Base-by-base conservation (phyloP, 2,888 invertebrate genomes). In the Caenorhabditis zanzibari region DNA sequence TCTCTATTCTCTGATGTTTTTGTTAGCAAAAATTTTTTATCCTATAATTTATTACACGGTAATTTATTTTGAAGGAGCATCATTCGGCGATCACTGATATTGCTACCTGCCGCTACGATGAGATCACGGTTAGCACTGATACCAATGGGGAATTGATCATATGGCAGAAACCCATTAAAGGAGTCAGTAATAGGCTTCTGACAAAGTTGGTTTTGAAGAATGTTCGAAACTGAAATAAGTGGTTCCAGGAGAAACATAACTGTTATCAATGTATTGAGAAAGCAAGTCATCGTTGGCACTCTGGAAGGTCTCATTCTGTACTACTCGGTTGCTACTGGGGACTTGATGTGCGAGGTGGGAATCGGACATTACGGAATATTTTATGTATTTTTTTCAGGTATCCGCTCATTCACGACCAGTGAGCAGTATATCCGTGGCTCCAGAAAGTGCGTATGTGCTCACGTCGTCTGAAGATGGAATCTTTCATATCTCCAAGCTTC, bases 401-500 rank as follows among this genome's bases (percentile, higher is more conserved):
- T 44, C 76, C 59, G 89, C 89, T 16, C 91, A 92, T 75, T 66
- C 81, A 0, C 72, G 92, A 14, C 83, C 89, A n/a, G 85, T 92
- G 0, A 90, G 87, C 9, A 74, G 87, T 14, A 85, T 92, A 24
- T 85, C 90, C 0, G 92, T 92, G 5, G 92, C 92, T n/a, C 91
- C 92, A 0, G 92, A 92, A 73, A 91, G 91, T 44, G 92, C 92
- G 9, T 92, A 92, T 64, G 88, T 91, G 14, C 59, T 92, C 49
- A 87, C 89, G 0, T 86, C 87, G 10, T 85, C 89, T 6, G 90
- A 91, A 79, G 92, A 92, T 72, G 84, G 87, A 1, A 85, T 81
- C 16, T 86, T 90, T 14, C 68, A 87, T 6, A 86, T 92, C 9
- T 92, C 89, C 86, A 92, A 92, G 61, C 80, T 92, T n/a, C 91